phyloP scores from a whole-genome alignment of 2,797 vertebrate species.

The Coracias cyanogaster region DNA sequence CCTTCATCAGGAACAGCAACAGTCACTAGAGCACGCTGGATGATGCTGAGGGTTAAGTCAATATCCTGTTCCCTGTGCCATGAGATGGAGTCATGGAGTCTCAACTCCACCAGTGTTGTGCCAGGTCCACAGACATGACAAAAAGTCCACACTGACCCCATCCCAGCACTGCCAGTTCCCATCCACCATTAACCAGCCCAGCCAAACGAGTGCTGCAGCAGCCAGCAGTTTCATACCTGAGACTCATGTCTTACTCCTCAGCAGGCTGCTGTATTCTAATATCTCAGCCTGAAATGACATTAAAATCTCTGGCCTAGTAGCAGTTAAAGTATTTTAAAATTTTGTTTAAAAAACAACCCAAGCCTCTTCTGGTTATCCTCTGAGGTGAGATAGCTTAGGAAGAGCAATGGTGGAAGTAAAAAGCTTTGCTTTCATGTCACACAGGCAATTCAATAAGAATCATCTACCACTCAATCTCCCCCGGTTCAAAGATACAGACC shows the following conservation, averaged over 20 bases:
- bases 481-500: not conserved
- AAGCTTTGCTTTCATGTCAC: not conserved
- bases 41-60: not conserved
- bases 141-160: not conserved
- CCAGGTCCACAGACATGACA: not conserved
- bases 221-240: not conserved
- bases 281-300: no score
- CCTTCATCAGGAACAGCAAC: accelerated
- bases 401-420: not conserved
- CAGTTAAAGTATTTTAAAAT: no score
- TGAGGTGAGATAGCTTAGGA: not conserved
- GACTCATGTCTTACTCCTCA: not conserved
- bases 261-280: not conserved
- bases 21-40: not conserved
- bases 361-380: not conserved
- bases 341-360: not conserved
- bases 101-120: not conserved
- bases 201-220: not conserved
- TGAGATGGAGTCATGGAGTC: not conserved
- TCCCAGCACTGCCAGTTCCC: not conserved
- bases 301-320: no score
- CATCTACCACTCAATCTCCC: not conserved
- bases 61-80: not conserved
- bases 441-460: not conserved
- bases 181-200: not conserved